These are phyloP conservation scores for Battus philenor DNA, from an alignment of 1,140 invertebrate genomes.

Conservation along the genomic window DNA sequence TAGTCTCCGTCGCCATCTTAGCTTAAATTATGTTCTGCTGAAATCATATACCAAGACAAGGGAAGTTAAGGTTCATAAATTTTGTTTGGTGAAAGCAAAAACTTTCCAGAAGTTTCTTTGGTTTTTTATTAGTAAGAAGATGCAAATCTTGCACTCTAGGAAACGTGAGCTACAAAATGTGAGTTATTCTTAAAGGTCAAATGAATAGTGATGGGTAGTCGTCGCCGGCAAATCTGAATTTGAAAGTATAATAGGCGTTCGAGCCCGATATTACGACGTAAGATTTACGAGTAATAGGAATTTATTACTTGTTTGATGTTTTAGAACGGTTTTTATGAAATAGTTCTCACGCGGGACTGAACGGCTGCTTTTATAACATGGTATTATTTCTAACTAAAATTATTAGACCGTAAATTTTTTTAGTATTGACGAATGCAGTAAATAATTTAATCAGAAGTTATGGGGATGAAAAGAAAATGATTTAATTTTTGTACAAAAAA, in stretches of 20 bases:
- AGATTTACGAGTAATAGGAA: slow-evolving; percentile 11
- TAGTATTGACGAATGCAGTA: too few relatives aligned
- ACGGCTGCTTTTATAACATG: too few relatives aligned
- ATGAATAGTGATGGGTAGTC: slow-evolving; percentile 11
- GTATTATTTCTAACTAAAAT: too few relatives aligned
- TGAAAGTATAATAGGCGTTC: slow-evolving; percentile 16
- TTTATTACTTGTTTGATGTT: slow-evolving; percentile 7
- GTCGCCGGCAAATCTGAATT: slow-evolving; percentile 11
- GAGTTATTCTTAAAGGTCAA: slow-evolving; percentile 15
- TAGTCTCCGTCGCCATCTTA: too few relatives aligned
- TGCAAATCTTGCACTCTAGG: slow-evolving; percentile 6
- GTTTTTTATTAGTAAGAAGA: slow-evolving; percentile 9
- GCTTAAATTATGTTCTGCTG: slow-evolving; percentile 1
- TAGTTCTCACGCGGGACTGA: too few relatives aligned
- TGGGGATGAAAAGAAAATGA: too few relatives aligned
- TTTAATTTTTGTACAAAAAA: too few relatives aligned
- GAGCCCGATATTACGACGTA: slow-evolving; percentile 12
- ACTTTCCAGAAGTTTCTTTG: slow-evolving; percentile 10
- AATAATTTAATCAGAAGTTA: too few relatives aligned
- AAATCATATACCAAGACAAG: slow-evolving; percentile 10
- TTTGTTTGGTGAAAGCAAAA: slow-evolving; percentile 15
- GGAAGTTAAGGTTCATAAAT: slow-evolving; percentile 14
- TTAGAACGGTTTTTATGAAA: background rate
- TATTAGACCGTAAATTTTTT: too few relatives aligned
- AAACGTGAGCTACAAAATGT: slow-evolving; percentile 4